Conservation (phyloP, 23 tunicate genomes). For the Diplosoma virens region DNA sequence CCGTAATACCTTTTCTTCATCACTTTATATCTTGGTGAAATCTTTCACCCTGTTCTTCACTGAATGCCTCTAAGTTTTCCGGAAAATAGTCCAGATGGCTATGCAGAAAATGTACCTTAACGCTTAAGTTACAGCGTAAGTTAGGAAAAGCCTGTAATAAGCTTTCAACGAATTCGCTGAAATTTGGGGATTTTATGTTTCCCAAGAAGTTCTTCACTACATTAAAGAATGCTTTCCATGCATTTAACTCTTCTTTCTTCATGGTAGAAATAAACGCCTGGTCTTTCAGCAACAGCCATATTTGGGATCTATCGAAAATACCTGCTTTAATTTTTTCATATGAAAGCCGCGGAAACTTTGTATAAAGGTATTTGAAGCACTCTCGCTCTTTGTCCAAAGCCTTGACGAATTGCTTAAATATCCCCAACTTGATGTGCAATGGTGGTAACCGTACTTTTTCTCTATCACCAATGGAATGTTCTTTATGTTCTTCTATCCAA, state of each 20-base stretch:
- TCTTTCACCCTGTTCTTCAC: slow-evolving; percentile 21
- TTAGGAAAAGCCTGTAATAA: slow-evolving; percentile 13
- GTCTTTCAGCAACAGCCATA: neutral
- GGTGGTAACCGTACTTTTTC: slow-evolving; percentile 3
- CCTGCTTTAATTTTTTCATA: slow-evolving; percentile 22
- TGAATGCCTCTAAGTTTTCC: slow-evolving; percentile 21
- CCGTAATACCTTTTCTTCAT: slow-evolving; percentile 16
- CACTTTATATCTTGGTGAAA: slow-evolving; percentile 5
- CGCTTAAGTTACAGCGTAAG: neutral
- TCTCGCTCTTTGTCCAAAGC: slow-evolving; percentile 23
- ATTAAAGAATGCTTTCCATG: slow-evolving; percentile 6
- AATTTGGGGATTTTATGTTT: neutral
- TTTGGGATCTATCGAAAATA: slow-evolving; percentile 24
- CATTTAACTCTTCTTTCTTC: neutral
- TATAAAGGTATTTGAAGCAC: slow-evolving; percentile 4
- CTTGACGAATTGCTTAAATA: slow-evolving; percentile 1
- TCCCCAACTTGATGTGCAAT: neutral
- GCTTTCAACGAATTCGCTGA: slow-evolving; percentile 7
- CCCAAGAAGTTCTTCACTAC: neutral
- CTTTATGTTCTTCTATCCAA: slow-evolving; percentile 14
- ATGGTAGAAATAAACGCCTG: neutral
- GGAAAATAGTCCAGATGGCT: slow-evolving; percentile 14
- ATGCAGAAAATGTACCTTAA: slow-evolving; percentile 29
- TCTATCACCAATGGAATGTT: neutral
- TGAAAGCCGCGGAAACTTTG: neutral